A percentile compares a stretch with the other conserved stretches of the same genome.
phyloP scores from a whole-genome alignment of 2,888 invertebrate species.

The Endomychus coccineus region DNA sequence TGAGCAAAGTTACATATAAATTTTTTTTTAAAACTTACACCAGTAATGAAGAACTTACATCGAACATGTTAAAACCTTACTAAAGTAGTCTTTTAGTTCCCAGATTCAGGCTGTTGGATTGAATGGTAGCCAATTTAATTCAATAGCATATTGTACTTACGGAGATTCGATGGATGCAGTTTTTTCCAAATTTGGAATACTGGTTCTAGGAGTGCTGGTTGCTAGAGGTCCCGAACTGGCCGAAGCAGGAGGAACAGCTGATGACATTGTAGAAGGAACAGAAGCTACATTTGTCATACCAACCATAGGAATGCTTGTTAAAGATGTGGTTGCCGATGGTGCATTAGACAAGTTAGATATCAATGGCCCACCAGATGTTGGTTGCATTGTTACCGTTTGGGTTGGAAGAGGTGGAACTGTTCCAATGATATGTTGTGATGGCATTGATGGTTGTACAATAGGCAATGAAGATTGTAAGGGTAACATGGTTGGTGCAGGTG shows the following conservation, averaged over 20 bases:
- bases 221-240: constrained; percentile 31
- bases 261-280: constrained; percentile 15
- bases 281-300: constrained; percentile 17
- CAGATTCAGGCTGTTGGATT: no score
- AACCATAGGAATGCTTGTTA: constrained; percentile 7
- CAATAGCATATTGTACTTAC: constrained; percentile 41
- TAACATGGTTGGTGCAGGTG: constrained; percentile 2
- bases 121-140: no score
- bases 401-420: constrained; percentile 11
- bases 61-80: no score
- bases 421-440: constrained; percentile 26
- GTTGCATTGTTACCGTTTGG: constrained; percentile 2
- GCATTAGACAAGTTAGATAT: constrained; percentile 5
- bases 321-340: constrained; percentile 7
- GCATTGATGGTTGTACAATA: constrained; percentile 13
- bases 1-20: no score
- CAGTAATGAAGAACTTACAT: no score
- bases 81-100: no score
- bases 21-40: no score
- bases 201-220: constrained; percentile 40
- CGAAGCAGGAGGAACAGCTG: constrained; percentile 6
- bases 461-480: constrained; percentile 7
- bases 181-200: constrained; percentile 42
- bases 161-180: constrained; percentile 42
- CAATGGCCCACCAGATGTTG: constrained; percentile 2